Evolutionary conservation across 2,113 vertebrate genomes (phyloP), one percentile per base, ranked within the genome.

Genomic region (Bungarus multicinctus): DNA sequence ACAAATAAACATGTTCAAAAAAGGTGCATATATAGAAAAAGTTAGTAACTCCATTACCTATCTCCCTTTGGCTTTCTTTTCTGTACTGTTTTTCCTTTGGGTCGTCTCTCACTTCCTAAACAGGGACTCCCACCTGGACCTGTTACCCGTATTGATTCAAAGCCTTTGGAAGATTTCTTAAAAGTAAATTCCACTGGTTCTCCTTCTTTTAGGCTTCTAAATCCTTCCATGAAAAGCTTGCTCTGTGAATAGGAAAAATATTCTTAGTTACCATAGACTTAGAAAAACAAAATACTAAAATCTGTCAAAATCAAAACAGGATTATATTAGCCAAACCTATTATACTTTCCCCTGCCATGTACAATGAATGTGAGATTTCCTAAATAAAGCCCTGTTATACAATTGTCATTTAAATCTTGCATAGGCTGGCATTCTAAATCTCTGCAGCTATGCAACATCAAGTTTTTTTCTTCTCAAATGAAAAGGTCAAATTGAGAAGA

Each of bases 141-240:
- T 69, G 99, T 99, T 97, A 99, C 99, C 98, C 99, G 98, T 98
- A 99, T 98, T 95, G 99, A 99, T 98, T 99, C 99, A 98, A 99
- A 98, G 97, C 99, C 99, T 98, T 99, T 99, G 94, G 98, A 99
- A 97, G 99, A 99, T 98, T 99, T 99, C 97, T 99, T 99, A 97
- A 99, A 99, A 96, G 98, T 99, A 98, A 99, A 99, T 98, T 99
- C 99, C 97, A 99, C 99, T 97, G 98, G 98, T 98, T 99, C 99
- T 95, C 99, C 99, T 98, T 99, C 99, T 98, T 99, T 99, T 97
- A 99, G 98, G 97, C 99, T 99, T 98, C 99, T 99, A 98, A 99
- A 99, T 97, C 99, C 99, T 98, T 99, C 99, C 99, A 99, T 99
- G 98, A 99, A 98, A 97, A 99, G 98, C 98, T 99, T 99, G 97